phyloP scores from a whole-genome alignment of 2,888 invertebrate genomes.

The Margaritifera margaritifera region DNA sequence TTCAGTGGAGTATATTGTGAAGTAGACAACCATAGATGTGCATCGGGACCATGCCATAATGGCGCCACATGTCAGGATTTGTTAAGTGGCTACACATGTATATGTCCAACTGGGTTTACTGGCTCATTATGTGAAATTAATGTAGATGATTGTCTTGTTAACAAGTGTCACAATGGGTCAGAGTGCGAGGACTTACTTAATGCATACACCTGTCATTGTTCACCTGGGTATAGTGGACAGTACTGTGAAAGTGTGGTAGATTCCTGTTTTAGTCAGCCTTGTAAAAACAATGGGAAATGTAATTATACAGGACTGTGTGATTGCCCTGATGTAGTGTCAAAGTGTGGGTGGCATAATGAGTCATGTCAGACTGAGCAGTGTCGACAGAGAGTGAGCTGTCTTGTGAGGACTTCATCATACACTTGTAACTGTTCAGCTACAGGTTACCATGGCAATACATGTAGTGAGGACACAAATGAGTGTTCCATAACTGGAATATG shows the following conservation, averaged over 20 bases:
- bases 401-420: constrained; percentile 33
- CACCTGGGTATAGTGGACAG: constrained; percentile 47
- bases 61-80: constrained; percentile 82
- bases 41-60: constrained; percentile 93
- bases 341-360: constrained; percentile 67
- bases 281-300: constrained; percentile 59
- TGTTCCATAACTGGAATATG: constrained; percentile 41
- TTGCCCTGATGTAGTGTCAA: constrained; percentile 52
- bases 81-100: constrained; percentile 36
- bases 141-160: constrained; percentile 52
- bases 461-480: constrained; percentile 53
- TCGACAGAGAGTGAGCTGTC: constrained; percentile 42
- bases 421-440: constrained; percentile 55
- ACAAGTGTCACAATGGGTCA: constrained; percentile 46
- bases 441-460: constrained; percentile 49
- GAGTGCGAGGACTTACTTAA: constrained; percentile 43
- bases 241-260: constrained; percentile 49
- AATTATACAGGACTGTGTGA: constrained; percentile 55
- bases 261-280: constrained; percentile 58
- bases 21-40: constrained; percentile 90
- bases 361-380: constrained; percentile 57
- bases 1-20: constrained; percentile 78
- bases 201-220: constrained; percentile 48
- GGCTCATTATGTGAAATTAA: constrained; percentile 48
- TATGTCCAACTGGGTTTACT: constrained; percentile 39